phyloP scores from a whole-genome alignment of 2,113 vertebrate species.

The Galemys pyrenaicus region DNA sequence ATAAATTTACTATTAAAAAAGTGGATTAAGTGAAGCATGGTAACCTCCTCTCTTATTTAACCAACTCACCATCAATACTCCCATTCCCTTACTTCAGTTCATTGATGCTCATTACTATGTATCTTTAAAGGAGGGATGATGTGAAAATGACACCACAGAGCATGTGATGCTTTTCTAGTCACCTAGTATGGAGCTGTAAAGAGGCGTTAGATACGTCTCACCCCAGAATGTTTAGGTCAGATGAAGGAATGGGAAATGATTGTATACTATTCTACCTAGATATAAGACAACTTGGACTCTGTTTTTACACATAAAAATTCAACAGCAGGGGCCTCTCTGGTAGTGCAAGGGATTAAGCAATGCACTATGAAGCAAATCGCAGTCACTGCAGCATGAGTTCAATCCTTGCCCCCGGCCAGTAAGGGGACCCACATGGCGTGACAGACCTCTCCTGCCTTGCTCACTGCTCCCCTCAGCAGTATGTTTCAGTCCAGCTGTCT shows the following conservation, averaged over 20 bases:
- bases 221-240: neutral
- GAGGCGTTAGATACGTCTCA: neutral
- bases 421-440: too few species aligned
- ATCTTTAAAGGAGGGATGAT: neutral
- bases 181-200: neutral
- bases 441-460: too few species aligned
- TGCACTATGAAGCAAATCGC: too few species aligned
- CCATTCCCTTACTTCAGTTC: neutral
- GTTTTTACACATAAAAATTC: constrained; percentile 25
- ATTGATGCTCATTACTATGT: neutral
- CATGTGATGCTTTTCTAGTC: neutral
- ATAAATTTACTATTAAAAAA: constrained; percentile 62
- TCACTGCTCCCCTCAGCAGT: too few species aligned
- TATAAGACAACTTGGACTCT: neutral
- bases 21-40: constrained; percentile 9
- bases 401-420: too few species aligned
- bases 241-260: neutral
- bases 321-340: too few species aligned
- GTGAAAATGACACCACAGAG: neutral
- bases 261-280: neutral
- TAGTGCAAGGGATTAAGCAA: too few species aligned
- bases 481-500: too few species aligned
- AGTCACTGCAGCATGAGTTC: too few species aligned
- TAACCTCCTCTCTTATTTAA: constrained; percentile 7
- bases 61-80: neutral